Evolutionary conservation across 2,113 vertebrate species (phyloP), one percentile per base, ranked within the genome.

Genomic region (Ceratotherium simum): DNA sequence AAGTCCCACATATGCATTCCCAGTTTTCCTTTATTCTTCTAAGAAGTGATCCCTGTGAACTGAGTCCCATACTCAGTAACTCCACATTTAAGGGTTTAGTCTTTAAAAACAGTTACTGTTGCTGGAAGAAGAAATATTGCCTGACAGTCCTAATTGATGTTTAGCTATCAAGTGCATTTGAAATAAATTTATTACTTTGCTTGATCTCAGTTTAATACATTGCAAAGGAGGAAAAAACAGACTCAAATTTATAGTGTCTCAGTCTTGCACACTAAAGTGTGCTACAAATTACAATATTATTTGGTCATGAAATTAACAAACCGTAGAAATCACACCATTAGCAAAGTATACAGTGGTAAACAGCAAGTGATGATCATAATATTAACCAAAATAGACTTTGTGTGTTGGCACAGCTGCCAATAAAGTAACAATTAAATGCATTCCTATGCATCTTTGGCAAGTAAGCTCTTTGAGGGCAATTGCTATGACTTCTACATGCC

Each of bases 281-380:
- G 39, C 4, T 72, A 69, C 91, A 95, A 98, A 96, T 97, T 96
- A 67, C 29, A 42, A 72, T 46, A 75, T 79, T 91, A 97, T 67
- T 97, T 91, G 54, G 56, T 76, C 95, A 90, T 94, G 75, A 97
- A 97, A 65, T 27, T 97, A 93, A 97, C 91, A 96, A 87, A 18
- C 69, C 81, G 83, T 89, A 93, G 79, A 97, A 86, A 48, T n/a
- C 73, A 88, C 81, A 91, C 76, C 31, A 95, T 58, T 87, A 97
- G 72, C 25, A 95, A 97, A 42, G 51, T 85, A 29, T 70, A 75
- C 70, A 81, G 54, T 89, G 92, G 78, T 73, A 96, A 97, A 85
- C 48, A 97, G 73, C 84, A 86, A 65, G 64, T 36, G 31, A 90
- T 69, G 58, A 79, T 86, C 21, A 58, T 90, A 31, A 80, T 64